Conservation (phyloP, 2,113 vertebrate genomes). For the Entomyzon cyanotis region DNA sequence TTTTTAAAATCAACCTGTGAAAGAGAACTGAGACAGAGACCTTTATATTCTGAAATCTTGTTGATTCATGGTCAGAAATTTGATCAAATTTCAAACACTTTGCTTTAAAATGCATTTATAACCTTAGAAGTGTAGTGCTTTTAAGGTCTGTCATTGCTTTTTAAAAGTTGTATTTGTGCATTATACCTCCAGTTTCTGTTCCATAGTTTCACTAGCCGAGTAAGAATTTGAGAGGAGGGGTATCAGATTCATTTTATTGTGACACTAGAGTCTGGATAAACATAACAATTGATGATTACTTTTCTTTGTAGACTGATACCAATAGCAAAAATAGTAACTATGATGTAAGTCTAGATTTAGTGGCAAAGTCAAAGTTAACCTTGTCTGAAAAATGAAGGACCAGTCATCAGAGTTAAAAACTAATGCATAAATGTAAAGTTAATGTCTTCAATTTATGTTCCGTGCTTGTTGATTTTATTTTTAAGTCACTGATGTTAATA, state of each 20-base stretch:
- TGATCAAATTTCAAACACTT: not conserved
- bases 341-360: not conserved
- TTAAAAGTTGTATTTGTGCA: not conserved
- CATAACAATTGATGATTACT: not conserved
- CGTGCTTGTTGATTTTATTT: not conserved
- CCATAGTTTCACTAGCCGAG: not conserved
- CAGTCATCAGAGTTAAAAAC: not conserved
- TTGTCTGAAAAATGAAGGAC: not conserved
- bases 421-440: not conserved
- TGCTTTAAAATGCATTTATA: not conserved
- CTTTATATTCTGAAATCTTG: not conserved
- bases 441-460: not conserved
- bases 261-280: not conserved
- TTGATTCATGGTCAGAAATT: not conserved
- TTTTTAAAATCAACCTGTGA: not conserved
- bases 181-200: not conserved
- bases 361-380: not conserved
- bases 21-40: not conserved
- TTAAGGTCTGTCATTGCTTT: not conserved
- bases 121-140: not conserved
- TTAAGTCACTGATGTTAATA: not conserved
- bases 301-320: not conserved
- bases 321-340: not conserved
- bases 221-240: fast-evolving
- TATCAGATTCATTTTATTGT: not conserved